A percentile compares a stretch with the other conserved stretches of the same genome.
These are phyloP conservation scores for Glyptemys insculpta DNA, from an alignment of 2,797 vertebrate genomes.

Conservation along the genomic window DNA sequence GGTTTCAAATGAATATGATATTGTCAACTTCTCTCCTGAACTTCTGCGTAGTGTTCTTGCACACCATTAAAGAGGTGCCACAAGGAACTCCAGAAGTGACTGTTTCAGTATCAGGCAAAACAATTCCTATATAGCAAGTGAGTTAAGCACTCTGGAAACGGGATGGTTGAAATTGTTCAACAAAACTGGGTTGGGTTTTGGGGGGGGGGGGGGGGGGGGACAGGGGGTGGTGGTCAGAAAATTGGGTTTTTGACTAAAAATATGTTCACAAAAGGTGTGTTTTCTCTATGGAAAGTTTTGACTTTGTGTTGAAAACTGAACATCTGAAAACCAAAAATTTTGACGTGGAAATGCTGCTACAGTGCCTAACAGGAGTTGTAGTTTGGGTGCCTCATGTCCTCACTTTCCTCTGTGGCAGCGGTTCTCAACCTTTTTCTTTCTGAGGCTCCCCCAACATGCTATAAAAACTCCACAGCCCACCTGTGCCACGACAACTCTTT, in stretches of 20 bases:
- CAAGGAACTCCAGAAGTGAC: background rate
- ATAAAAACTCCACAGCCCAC: no score
- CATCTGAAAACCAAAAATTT: background rate
- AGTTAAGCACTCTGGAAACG: background rate
- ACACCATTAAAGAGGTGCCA: background rate
- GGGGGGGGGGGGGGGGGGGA: accelerated
- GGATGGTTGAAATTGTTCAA: background rate
- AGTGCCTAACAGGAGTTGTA: background rate
- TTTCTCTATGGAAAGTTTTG: background rate
- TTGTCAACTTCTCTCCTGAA: background rate
- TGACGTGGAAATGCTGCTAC: background rate
- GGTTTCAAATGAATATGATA: background rate
- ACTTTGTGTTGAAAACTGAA: background rate
- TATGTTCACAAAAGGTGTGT: background rate
- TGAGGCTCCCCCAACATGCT: no score
- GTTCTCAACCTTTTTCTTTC: no score
- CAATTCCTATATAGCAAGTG: background rate
- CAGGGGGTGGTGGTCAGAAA: background rate
- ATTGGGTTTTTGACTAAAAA: background rate
- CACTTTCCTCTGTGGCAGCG: background rate
- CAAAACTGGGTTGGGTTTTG: background rate
- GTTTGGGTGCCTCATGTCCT: background rate
- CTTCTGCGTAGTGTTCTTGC: background rate
- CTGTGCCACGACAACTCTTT: no score
- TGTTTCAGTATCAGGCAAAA: background rate